A percentile compares a stretch with the other conserved stretches of the same genome.
Conservation (phyloP, 2,888 invertebrate species). For the Drosophila paracracens region DNA sequence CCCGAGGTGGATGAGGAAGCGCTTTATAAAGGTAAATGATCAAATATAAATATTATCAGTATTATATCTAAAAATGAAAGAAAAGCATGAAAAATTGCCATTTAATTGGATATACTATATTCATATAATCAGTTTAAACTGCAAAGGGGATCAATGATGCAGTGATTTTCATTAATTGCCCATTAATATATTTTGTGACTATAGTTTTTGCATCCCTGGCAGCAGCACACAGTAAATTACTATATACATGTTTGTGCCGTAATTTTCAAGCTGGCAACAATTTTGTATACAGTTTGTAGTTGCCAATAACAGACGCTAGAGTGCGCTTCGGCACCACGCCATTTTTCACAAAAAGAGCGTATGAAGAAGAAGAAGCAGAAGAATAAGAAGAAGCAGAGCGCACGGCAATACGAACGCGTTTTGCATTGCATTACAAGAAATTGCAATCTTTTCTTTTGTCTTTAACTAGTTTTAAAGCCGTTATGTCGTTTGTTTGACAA, state of each 20-base stretch:
- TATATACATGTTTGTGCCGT: slow-evolving; percentile 28
- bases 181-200: neutral
- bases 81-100: neutral
- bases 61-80: neutral
- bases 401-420: slow-evolving; percentile 26
- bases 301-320: slow-evolving; percentile 16
- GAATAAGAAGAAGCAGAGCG: slow-evolving; percentile 26
- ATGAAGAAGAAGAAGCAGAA: slow-evolving; percentile 26
- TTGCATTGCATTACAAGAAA: slow-evolving; percentile 22
- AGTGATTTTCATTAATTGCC: neutral
- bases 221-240: slow-evolving; percentile 8
- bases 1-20: slow-evolving; percentile 80
- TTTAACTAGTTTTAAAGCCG: neutral
- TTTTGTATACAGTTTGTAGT: neutral
- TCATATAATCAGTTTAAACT: neutral
- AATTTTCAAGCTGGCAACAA: slow-evolving; percentile 59
- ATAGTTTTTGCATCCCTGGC: slow-evolving; percentile 37
- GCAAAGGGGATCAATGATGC: neutral
- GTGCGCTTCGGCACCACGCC: slow-evolving; percentile 60
- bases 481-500: neutral
- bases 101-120: neutral
- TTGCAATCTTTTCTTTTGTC: neutral
- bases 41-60: neutral
- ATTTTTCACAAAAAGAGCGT: slow-evolving; percentile 49
- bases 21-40: slow-evolving; percentile 79